Base-by-base conservation (phyloP, 2,888 invertebrate species). In the Luffia ferchaultella region DNA sequence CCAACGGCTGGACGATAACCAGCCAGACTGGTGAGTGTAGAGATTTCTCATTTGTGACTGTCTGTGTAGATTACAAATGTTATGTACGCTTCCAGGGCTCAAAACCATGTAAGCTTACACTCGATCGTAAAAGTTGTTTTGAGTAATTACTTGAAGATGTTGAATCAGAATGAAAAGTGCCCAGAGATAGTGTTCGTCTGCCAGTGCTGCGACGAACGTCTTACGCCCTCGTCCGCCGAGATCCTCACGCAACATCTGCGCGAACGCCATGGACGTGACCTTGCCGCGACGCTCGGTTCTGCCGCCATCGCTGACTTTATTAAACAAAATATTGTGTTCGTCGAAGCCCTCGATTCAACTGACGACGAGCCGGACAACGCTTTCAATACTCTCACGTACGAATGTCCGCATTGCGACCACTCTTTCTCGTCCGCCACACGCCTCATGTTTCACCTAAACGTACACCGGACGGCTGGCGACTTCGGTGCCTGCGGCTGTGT, bases 371-470 rank as follows among this genome's bases (percentile, higher is more conserved):
- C 9, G 15, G 1, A 12, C 1, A 30, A 20, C 7, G 17, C 30
- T 16, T 15, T 2, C 16, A 18, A 9, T 5, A 15, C 5, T 2
- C 43, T 45, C 1, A 3, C n/a, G 2, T 5, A 9, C 41, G 60
- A 52, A 48, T 77, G 80, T 52, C 76, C 75, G 0, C 70, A 63
- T 54, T 78, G 79, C 52, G 55, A 63, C 5, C 68, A 61, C 49
- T 59, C 65, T 12, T 79, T 76, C 54, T 67, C 76, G 0, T 67
- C 76, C 0, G 48, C 64, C 1, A 62, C 67, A 2, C 64, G 77
- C 5, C 66, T 80, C 0, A 48, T 68, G 1, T 63, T 60, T 44
- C 82, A 82, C 48, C 59, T 77, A 2, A 70, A 67, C 52, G 59
- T 55, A 45, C 82, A 80, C 55, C 52, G 65, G 1, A 62, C 71